Base-by-base conservation (phyloP, 2,888 invertebrate species). In the Melolontha melolontha region DNA sequence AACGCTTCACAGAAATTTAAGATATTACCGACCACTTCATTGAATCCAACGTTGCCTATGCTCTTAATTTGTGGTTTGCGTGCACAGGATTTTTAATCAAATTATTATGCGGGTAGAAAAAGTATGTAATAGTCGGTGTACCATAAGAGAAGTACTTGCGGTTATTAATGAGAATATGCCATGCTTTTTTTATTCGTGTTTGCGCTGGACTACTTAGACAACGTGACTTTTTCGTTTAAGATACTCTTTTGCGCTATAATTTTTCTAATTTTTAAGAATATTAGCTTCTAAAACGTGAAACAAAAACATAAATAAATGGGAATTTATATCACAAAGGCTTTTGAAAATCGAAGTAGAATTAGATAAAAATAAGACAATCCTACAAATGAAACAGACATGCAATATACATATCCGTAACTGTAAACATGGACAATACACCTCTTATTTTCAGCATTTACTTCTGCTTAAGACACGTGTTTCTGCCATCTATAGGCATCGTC, bases 41-140 rank as follows among this genome's bases (percentile, higher is more conserved):
- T 62, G 59, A 62, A 62, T 62, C 44, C 34, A 49, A 16, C 39
- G 59, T n/a, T n/a, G n/a, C n/a, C 10, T 47, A 16, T 39, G 59
- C 6, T 34, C 47, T 29, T 62, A 62, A 62, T 62, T 62, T 34
- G 59, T 49, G 34, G 47, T 10, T 62, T 62, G 59, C 59, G 59
- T 62, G 59, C 34, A 34, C 16, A 2, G 47, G 29, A 12, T 16
- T 34, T 47, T 62, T 62, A 49, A 62, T 62, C 59, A 47, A 47
- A 62, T 47, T 62, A 47, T 16, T 47, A 14, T 55, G 34, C 10
- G 11, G 47, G 16, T 62, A 14, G 39, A 14, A 47, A 62, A 62
- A 62, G 55, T 16, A 42, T 34, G 27, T 47, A 10, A 11, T 14
- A 40, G 54, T 54, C 40, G 34, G 11, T 16, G 4, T 54, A 11